Percentiles rank a stretch among this genome's conserved stretches.
Evolutionary conservation across 2,888 invertebrate genomes (phyloP).

Genomic region (Argynnis bischoffii): DNA sequence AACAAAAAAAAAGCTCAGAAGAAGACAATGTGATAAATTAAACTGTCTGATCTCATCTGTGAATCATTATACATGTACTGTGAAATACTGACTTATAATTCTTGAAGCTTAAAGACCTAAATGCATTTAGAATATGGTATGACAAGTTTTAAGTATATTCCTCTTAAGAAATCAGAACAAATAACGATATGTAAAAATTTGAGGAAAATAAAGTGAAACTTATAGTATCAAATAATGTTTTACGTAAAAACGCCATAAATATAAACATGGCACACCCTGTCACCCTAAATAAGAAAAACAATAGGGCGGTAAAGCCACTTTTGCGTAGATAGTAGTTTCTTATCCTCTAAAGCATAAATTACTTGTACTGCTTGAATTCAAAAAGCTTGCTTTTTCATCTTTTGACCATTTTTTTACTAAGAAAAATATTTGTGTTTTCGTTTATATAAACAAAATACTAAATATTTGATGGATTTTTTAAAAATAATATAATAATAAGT

Average conservation of each 20-base stretch:
- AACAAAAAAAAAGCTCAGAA: slow-evolving; percentile 9
- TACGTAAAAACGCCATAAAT: neutral
- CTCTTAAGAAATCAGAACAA: no score
- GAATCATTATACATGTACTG: no score
- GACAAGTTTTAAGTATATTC: no score
- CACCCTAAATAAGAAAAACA: slow-evolving; percentile 18
- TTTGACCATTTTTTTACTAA: neutral
- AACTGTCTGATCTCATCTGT: neutral
- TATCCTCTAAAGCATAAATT: slow-evolving; percentile 14
- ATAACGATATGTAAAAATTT: no score
- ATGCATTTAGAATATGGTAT: no score
- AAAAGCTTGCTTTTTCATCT: neutral
- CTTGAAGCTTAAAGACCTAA: no score
- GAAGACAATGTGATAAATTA: neutral
- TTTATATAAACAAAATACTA: no score
- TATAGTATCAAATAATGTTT: neutral
- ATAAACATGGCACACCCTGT: slow-evolving; percentile 4
- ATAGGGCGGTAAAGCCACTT: slow-evolving; percentile 8
- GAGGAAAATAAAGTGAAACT: no score
- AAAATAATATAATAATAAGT: no score
- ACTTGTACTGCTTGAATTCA: slow-evolving; percentile 4
- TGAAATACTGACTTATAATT: neutral
- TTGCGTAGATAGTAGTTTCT: slow-evolving; percentile 6
- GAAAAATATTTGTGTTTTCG: neutral
- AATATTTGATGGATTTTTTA: neutral